Percentiles rank a stretch among this genome's conserved stretches.
Evolutionary conservation across 2,797 vertebrate genomes (phyloP).

Genomic region (Tachyglossus aculeatus): DNA sequence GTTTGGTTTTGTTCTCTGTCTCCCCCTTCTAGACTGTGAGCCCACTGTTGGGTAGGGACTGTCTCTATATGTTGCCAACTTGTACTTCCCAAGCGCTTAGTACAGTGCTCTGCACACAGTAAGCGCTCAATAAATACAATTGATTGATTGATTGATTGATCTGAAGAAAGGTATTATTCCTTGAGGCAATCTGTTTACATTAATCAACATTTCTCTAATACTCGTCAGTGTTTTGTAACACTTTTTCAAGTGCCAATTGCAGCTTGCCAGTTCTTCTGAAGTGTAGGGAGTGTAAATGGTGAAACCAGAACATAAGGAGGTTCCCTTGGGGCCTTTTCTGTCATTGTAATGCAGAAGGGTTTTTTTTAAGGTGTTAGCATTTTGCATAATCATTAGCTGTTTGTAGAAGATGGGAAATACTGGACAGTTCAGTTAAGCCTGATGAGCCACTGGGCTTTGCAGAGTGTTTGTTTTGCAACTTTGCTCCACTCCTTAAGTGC

Average conservation of each 20-base stretch:
- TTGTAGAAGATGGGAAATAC: slow-evolving; percentile 18
- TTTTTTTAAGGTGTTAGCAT: slow-evolving; percentile 42
- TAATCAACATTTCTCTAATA: slow-evolving; percentile 65
- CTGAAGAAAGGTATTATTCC: slow-evolving; percentile 63
- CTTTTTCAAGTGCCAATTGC: slow-evolving; percentile 63
- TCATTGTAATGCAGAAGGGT: slow-evolving; percentile 14
- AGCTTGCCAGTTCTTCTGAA: slow-evolving; percentile 63
- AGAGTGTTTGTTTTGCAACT: slow-evolving; percentile 1
- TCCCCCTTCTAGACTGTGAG: too few species aligned
- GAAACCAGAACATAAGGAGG: slow-evolving; percentile 52
- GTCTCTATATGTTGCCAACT: too few species aligned
- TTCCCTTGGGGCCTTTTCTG: slow-evolving; percentile 43
- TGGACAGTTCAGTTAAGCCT: background rate
- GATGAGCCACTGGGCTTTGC: background rate
- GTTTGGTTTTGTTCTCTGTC: too few species aligned
- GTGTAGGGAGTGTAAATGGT: slow-evolving; percentile 53
- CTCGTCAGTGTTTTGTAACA: slow-evolving; percentile 63
- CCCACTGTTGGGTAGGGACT: too few species aligned
- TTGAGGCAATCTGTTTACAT: slow-evolving; percentile 66
- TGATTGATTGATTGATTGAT: too few species aligned
- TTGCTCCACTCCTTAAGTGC: background rate
- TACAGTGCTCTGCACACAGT: too few species aligned
- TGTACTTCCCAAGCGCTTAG: too few species aligned
- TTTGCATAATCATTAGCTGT: slow-evolving; percentile 42
- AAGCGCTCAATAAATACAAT: too few species aligned